These are phyloP conservation scores for Aspidiotus destructor DNA, from an alignment of 2,888 invertebrate genomes.

Conservation along the genomic window DNA sequence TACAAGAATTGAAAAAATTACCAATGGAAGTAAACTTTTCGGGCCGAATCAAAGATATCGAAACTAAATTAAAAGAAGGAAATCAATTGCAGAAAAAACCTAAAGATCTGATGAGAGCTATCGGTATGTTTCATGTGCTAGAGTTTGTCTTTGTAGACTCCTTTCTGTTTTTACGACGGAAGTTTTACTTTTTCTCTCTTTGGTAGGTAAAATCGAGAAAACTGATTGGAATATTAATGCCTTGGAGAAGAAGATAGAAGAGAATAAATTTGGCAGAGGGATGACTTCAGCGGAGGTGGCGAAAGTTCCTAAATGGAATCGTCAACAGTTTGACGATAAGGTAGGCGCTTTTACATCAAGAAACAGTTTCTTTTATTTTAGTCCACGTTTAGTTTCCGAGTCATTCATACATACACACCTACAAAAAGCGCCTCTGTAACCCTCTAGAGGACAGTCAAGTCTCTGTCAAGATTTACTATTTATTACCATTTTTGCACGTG, in stretches of 20 bases:
- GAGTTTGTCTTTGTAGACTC: not conserved
- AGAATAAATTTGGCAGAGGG: constrained; percentile 54
- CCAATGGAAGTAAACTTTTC: constrained; percentile 51
- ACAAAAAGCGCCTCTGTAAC: too few species aligned
- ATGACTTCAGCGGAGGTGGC: constrained; percentile 11
- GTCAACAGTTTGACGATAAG: constrained; percentile 56
- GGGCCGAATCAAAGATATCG: constrained; percentile 60
- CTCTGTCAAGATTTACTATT: too few species aligned
- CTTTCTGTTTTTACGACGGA: not conserved
- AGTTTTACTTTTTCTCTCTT: not conserved
- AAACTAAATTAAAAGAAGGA: constrained; percentile 61
- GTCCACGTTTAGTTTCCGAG: too few species aligned
- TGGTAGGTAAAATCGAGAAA: constrained; percentile 65
- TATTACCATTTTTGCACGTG: too few species aligned
- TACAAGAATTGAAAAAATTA: constrained; percentile 40
- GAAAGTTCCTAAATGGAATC: constrained; percentile 84
- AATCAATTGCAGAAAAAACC: constrained; percentile 62
- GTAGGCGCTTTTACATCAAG: constrained; percentile 34
- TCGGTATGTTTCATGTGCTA: constrained; percentile 46
- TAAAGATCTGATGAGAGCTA: constrained; percentile 73
- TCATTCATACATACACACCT: too few species aligned
- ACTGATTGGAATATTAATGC: constrained; percentile 86
- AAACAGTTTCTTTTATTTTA: too few species aligned
- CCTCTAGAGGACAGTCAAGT: too few species aligned
- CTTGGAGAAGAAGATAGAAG: constrained; percentile 78